Conservation (phyloP, 1,140 invertebrate genomes). For the Heliconius nattereri region DNA sequence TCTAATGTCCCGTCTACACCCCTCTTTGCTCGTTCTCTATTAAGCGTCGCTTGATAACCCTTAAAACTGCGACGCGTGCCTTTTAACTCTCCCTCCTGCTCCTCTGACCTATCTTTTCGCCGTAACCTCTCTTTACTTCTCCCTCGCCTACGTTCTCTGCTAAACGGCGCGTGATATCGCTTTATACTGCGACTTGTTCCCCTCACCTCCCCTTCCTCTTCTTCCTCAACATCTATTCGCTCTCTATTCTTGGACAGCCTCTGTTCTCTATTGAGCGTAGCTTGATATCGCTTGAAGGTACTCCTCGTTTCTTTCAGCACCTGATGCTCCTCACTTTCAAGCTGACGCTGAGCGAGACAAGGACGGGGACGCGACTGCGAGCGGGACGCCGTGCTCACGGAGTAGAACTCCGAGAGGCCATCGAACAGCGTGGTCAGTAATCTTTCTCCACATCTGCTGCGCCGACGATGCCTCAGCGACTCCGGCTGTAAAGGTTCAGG, state of each 20-base stretch:
- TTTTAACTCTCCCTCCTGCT: too few relatives aligned
- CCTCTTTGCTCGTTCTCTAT: too few relatives aligned
- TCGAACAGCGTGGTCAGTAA: conserved; percentile 89
- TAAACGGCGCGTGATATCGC: too few relatives aligned
- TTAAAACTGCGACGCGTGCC: too few relatives aligned
- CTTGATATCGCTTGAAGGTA: conserved; percentile 70
- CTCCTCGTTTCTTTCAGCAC: conserved; percentile 75
- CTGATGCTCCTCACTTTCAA: conserved; percentile 43
- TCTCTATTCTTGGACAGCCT: not conserved
- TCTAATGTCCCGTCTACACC: too few relatives aligned
- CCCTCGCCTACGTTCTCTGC: too few relatives aligned
- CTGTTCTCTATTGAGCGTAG: conserved; percentile 45
- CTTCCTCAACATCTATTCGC: not conserved
- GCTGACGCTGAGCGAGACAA: conserved; percentile 41
- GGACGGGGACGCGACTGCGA: conserved; percentile 70
- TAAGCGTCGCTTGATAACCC: too few relatives aligned
- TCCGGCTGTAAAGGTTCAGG: conserved; percentile 32
- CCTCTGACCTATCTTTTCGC: too few relatives aligned
- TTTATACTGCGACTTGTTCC: not conserved
- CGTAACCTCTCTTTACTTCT: too few relatives aligned
- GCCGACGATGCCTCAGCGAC: conserved; percentile 55
- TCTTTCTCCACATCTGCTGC: conserved; percentile 70
- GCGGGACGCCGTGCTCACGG: conserved; percentile 82
- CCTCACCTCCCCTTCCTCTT: conserved; percentile 16
- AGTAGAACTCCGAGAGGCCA: conserved; percentile 92